A percentile compares a stretch with the other conserved stretches of the same genome.
Evolutionary conservation across 2,113 vertebrate species (phyloP).

Genomic region (Neodon shergylaensis): DNA sequence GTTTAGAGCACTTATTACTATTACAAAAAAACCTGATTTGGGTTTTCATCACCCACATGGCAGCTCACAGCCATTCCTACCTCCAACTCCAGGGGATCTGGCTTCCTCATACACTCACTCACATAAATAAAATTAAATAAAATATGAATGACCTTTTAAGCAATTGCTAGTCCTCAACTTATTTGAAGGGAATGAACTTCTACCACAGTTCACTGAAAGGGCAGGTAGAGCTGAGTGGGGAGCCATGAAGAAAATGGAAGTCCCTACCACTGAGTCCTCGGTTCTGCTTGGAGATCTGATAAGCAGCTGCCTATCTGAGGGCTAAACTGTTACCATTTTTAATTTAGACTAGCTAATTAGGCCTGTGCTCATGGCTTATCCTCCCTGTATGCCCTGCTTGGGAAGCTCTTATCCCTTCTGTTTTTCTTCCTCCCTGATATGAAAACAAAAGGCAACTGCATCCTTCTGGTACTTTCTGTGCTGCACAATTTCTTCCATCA

Average conservation of each 20-base stretch:
- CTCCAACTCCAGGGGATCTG: neutral
- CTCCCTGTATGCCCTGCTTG: neutral
- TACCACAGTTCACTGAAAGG: neutral
- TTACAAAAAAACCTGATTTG: neutral
- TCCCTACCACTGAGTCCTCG: neutral
- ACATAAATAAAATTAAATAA: neutral
- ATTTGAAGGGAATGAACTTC: neutral
- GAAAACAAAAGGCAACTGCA: neutral
- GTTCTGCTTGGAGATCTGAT: neutral
- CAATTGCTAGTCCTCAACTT: neutral
- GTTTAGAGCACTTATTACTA: neutral
- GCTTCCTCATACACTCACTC: neutral
- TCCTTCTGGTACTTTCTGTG: neutral
- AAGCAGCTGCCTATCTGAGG: neutral
- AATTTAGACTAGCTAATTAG: neutral
- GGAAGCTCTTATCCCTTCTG: neutral
- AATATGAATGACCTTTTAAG: neutral
- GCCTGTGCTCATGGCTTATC: fast-evolving
- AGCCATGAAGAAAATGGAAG: neutral
- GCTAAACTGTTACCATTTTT: neutral
- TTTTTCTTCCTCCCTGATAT: neutral
- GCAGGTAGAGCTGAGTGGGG: neutral
- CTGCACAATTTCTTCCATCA: neutral
- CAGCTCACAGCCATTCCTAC: neutral
- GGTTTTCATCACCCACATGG: neutral